These are phyloP conservation scores for Puma concolor DNA, from an alignment of 2,113 vertebrate genomes.

Conservation along the genomic window DNA sequence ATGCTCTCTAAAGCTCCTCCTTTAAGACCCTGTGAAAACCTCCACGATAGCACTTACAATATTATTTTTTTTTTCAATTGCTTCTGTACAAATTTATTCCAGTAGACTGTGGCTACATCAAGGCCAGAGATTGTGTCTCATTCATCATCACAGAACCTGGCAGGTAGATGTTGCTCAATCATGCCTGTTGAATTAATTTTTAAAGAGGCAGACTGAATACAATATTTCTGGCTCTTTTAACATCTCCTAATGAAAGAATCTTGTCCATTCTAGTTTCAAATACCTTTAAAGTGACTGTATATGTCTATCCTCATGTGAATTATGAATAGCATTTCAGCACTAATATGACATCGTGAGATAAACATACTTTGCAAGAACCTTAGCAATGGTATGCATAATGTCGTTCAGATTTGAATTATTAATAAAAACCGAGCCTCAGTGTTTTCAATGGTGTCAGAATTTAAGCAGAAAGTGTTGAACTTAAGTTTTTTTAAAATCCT, in stretches of 20 bases:
- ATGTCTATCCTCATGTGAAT: not conserved
- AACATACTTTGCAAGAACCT: conserved; percentile 4
- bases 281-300: not conserved
- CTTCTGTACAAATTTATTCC: not conserved
- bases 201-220: not conserved
- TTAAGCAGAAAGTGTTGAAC: conserved; percentile 61
- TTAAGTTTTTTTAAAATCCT: conserved; percentile 33
- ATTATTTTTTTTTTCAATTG: not conserved
- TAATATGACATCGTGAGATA: not conserved
- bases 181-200: not conserved
- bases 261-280: conserved; percentile 21
- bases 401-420: not conserved
- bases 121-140: not conserved
- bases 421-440: not conserved
- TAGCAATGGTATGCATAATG: conserved; percentile 11
- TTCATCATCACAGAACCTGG: not conserved
- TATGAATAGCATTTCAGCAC: not conserved
- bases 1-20: not conserved
- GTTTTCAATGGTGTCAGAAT: conserved; percentile 30
- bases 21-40: not conserved
- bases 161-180: not conserved
- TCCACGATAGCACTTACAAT: not conserved
- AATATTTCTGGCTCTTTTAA: not conserved
- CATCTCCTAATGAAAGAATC: not conserved
- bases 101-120: not conserved